A percentile compares a stretch with the other conserved stretches of the same genome.
These are phyloP conservation scores for Ataeniobius toweri DNA, from an alignment of 2,797 vertebrate species.

Conservation along the genomic window DNA sequence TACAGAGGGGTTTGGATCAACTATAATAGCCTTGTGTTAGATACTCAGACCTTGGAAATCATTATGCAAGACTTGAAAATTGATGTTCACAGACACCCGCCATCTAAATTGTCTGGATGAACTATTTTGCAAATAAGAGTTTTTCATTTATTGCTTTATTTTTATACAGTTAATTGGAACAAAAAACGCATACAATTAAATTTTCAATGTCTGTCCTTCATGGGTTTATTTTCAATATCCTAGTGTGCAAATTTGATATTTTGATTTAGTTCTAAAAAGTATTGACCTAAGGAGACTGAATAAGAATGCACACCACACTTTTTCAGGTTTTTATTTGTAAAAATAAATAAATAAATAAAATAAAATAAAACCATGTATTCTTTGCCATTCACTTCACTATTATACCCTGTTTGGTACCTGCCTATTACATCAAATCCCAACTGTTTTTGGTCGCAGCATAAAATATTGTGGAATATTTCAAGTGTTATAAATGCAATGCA, in stretches of 20 bases:
- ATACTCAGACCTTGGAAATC: neutral
- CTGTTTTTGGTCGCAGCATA: neutral
- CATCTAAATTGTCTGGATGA: neutral
- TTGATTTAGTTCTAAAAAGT: too few species aligned
- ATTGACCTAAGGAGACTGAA: too few species aligned
- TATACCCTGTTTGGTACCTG: neutral
- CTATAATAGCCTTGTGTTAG: neutral
- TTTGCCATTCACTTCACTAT: neutral
- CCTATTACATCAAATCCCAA: neutral
- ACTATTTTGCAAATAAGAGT: neutral
- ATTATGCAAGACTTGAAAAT: neutral
- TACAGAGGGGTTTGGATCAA: neutral
- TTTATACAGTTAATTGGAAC: too few species aligned
- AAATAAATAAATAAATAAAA: too few species aligned
- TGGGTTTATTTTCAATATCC: too few species aligned
- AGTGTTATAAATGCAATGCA: neutral
- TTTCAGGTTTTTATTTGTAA: neutral
- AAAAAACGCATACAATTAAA: too few species aligned
- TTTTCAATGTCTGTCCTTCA: too few species aligned
- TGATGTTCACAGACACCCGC: neutral
- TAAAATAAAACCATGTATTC: neutral
- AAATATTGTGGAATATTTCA: neutral
- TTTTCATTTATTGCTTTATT: too few species aligned
- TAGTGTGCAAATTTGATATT: too few species aligned
- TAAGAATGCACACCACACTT: neutral